These are phyloP conservation scores for Heterohyrax brucei DNA, from an alignment of 2,797 vertebrate species.

Conservation along the genomic window DNA sequence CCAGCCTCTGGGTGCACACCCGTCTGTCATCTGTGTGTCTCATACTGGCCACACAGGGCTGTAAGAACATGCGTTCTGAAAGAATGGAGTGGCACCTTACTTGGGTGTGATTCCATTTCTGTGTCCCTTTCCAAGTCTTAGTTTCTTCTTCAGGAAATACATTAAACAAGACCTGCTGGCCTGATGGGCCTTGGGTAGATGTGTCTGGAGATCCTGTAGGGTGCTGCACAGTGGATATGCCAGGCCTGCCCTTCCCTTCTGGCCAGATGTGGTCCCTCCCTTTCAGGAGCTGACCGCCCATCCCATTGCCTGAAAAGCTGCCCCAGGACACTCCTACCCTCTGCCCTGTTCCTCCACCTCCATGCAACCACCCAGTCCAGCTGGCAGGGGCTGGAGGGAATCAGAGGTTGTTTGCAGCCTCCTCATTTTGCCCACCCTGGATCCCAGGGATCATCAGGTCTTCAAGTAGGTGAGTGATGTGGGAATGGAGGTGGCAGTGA, in stretches of 20 bases:
- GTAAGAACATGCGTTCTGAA: background rate
- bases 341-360: constrained; percentile 12
- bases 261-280: background rate
- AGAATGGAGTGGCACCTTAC: background rate
- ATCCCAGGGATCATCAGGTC: constrained; percentile 56
- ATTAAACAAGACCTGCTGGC: background rate
- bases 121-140: background rate
- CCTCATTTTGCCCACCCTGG: constrained; percentile 56
- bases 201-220: background rate
- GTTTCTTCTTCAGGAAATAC: background rate
- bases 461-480: background rate
- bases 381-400: constrained; percentile 68
- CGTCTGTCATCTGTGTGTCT: background rate
- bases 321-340: background rate
- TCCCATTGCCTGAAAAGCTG: constrained; percentile 25
- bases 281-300: constrained; percentile 41
- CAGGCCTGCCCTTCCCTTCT: background rate
- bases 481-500: background rate
- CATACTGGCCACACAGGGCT: background rate
- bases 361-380: constrained; percentile 73
- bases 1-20: background rate
- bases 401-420: constrained; percentile 43
- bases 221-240: background rate
- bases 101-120: background rate
- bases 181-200: background rate